Percentiles rank a stretch among this genome's conserved stretches.
Evolutionary conservation across 2,113 vertebrate species (phyloP).

Genomic region (Tenebrosternarchus preto): DNA sequence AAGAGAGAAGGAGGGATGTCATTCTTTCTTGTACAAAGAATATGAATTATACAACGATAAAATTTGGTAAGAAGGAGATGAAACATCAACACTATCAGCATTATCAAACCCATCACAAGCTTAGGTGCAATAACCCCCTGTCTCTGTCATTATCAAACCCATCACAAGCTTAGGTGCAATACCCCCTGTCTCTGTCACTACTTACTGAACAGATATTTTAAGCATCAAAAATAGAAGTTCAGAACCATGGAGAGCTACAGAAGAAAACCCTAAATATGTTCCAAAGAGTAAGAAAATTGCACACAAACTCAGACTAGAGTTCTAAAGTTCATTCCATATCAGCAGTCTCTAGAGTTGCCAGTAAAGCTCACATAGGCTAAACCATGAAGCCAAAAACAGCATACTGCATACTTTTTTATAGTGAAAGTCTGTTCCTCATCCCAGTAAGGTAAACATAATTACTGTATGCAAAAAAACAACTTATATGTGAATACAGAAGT

Average conservation of each 20-base stretch:
- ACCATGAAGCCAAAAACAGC: neutral
- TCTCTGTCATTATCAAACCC: neutral
- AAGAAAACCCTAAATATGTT: neutral
- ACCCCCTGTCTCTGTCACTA: neutral
- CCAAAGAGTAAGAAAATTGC: neutral
- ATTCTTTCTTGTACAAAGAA: neutral
- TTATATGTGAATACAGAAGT: neutral
- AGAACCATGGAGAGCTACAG: slow-evolving; percentile 28
- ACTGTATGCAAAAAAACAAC: neutral
- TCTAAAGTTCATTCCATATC: neutral
- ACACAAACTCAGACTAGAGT: neutral
- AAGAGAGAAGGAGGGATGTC: neutral
- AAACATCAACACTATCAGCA: neutral
- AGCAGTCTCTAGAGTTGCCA: neutral
- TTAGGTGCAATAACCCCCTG: neutral
- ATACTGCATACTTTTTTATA: neutral
- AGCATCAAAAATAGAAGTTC: slow-evolving; percentile 8
- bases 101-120: neutral
- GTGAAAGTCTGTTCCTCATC: neutral
- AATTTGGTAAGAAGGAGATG: neutral
- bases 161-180: no score
- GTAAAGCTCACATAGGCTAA: neutral
- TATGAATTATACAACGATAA: neutral
- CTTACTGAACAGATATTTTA: slow-evolving; percentile 16
- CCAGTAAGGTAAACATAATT: neutral